phyloP scores from a whole-genome alignment of 2,888 invertebrate genomes.

The Noctua janthe region DNA sequence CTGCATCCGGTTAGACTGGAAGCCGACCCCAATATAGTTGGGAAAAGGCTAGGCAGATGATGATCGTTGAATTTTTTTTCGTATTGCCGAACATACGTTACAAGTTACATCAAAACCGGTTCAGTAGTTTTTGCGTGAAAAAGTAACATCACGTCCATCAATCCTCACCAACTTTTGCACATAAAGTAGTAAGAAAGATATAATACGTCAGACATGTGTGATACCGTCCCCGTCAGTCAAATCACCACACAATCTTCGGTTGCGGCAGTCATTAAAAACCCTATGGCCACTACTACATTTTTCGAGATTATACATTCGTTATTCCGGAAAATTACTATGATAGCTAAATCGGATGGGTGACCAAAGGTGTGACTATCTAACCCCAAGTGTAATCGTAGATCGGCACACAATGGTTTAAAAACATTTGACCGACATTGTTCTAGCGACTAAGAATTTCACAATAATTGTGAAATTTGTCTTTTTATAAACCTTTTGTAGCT shows the following conservation, averaged over 20 bases:
- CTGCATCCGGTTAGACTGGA: too few species aligned
- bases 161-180: background rate
- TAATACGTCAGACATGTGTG: background rate
- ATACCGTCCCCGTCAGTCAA: background rate
- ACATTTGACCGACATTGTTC: conserved; percentile 8
- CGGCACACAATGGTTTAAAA: conserved; percentile 2
- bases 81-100: background rate
- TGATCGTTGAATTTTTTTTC: background rate
- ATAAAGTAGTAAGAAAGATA: background rate
- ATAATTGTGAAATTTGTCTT: conserved; percentile 18
- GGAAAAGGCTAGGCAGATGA: too few species aligned
- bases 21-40: too few species aligned
- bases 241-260: background rate
- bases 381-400: background rate
- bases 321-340: background rate
- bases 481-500: conserved; percentile 13
- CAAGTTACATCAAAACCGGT: background rate
- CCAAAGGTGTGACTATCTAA: background rate
- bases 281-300: background rate
- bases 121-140: background rate
- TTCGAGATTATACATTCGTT: background rate
- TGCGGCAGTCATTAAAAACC: background rate
- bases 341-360: background rate
- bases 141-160: background rate
- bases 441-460: conserved; percentile 1